Base-by-base conservation (phyloP, 1,140 invertebrate genomes). In the Nephila pilipes region DNA sequence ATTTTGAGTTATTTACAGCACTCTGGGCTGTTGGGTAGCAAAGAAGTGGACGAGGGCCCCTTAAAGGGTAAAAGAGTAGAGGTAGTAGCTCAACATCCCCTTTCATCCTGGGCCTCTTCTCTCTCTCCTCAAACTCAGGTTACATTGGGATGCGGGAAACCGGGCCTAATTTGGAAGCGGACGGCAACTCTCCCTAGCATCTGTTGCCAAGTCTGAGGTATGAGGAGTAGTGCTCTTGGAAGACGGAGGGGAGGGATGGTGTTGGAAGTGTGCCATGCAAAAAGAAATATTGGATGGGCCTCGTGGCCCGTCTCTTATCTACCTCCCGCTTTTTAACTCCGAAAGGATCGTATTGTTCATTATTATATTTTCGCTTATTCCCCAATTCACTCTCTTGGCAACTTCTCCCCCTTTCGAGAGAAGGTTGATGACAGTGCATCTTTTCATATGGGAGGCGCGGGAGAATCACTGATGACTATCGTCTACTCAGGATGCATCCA, bases 91-190 rank as follows among this genome's bases (percentile, higher is more conserved):
- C 25, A 75, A 75, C 65, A 60, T 81, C 58, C 75, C 89, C 54
- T 75, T 83, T 63, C 46, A 81, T 90, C 89, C 89, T 55, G 75
- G 89, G 89, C 75, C 79, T 81, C 87, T 55, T 54, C 22, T 65
- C 58, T 54, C 36, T 89, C 87, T 80, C 69, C 69, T 57, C 87
- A 38, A 55, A 92, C 90, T 92, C 90, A 85, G 60, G 90, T 92
- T 92, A 85, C 90, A 92, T 32, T 65, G 89, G 54, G 75, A 57
- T 83, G 89, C 89, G 75, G 75, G 89, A 63, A 69, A 90, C 79
- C 89, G 81, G 90, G 90, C 90, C 90, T 85, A 92, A 92, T 92
- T 92, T 92, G 90, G 90, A 92, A 92, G 90, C 90, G 90, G 75
- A 60, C 88, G 88, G 87, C 63, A 54, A 83, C 57, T 32, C 89